phyloP scores from a whole-genome alignment of 1,140 invertebrate species.

The Zaprionus lachaisei region DNA sequence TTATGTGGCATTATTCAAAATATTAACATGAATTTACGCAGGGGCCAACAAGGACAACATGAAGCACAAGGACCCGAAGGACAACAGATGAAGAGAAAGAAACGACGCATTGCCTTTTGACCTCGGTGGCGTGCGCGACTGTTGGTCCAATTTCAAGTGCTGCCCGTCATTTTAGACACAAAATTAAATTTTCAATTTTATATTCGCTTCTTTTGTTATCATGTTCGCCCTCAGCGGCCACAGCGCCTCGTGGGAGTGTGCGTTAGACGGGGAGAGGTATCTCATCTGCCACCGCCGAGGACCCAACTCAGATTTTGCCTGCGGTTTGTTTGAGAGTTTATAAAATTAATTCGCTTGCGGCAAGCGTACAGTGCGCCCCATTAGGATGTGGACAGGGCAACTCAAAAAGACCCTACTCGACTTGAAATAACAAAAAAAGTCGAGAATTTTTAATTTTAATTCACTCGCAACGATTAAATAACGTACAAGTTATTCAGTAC shows the following conservation, averaged over 20 bases:
- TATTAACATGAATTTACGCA: conserved; percentile 71
- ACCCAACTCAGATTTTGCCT: conserved; percentile 31
- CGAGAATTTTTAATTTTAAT: conserved; percentile 67
- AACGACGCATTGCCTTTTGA: conserved; percentile 16
- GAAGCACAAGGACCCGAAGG: not conserved
- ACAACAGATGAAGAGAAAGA: not conserved
- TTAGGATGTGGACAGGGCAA: conserved; percentile 24
- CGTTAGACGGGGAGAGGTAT: not conserved
- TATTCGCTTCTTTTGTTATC: conserved; percentile 34
- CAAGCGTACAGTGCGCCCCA: conserved; percentile 21
- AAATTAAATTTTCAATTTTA: conserved; percentile 62
- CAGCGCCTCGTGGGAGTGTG: conserved; percentile 35
- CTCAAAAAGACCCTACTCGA: not conserved
- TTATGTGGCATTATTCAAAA: conserved; percentile 75
- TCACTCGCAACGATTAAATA: conserved; percentile 69
- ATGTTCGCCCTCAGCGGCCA: conserved; percentile 33
- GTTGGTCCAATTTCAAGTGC: conserved; percentile 30
- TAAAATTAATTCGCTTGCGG: conserved; percentile 74
- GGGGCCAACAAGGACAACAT: conserved; percentile 31
- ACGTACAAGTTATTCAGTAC: conserved; percentile 54
- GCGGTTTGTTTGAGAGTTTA: conserved; percentile 66
- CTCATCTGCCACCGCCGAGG: not conserved
- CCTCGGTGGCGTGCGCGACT: conserved; percentile 20
- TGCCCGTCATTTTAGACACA: conserved; percentile 42
- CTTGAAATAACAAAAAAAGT: conserved; percentile 23